Evolutionary conservation across 2,888 invertebrate genomes (phyloP).

Genomic region (Spisula subtruncata): DNA sequence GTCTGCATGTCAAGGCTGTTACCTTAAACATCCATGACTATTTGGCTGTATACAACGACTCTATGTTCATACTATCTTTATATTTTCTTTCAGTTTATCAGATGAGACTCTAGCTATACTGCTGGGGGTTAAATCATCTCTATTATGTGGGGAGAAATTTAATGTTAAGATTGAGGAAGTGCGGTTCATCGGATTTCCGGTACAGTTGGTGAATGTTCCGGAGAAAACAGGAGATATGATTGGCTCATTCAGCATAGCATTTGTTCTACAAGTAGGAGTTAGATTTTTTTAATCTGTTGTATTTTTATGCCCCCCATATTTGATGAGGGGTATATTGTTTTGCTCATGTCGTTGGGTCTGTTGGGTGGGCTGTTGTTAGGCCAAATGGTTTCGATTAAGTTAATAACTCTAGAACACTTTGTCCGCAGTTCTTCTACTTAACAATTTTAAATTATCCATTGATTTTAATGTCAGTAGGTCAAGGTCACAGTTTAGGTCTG

Average conservation of each 20-base stretch:
- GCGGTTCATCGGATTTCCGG: slow-evolving; percentile 97
- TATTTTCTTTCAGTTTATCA: slow-evolving; percentile 74
- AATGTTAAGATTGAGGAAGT: slow-evolving; percentile 98
- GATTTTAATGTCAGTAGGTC: too few species aligned
- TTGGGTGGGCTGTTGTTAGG: too few species aligned
- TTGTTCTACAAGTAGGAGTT: slow-evolving; percentile 87
- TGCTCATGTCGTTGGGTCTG: too few species aligned
- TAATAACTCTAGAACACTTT: too few species aligned
- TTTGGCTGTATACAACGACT: background rate
- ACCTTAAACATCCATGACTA: too few species aligned
- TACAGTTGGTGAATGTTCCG: slow-evolving; percentile 87
- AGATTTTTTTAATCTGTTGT: background rate
- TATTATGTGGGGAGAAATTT: slow-evolving; percentile 96
- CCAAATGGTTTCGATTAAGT: too few species aligned
- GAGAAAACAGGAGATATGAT: slow-evolving; percentile 83
- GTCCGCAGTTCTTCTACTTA: too few species aligned
- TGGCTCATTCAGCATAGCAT: slow-evolving; percentile 94
- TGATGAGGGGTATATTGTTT: too few species aligned
- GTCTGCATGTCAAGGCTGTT: too few species aligned
- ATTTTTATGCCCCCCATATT: too few species aligned
- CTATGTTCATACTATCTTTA: background rate
- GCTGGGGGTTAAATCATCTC: slow-evolving; percentile 91
- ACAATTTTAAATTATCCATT: too few species aligned
- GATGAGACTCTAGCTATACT: slow-evolving; percentile 81
- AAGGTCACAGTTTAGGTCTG: too few species aligned